Base-by-base conservation (phyloP, 2,113 vertebrate genomes). In the Carollia perspicillata region DNA sequence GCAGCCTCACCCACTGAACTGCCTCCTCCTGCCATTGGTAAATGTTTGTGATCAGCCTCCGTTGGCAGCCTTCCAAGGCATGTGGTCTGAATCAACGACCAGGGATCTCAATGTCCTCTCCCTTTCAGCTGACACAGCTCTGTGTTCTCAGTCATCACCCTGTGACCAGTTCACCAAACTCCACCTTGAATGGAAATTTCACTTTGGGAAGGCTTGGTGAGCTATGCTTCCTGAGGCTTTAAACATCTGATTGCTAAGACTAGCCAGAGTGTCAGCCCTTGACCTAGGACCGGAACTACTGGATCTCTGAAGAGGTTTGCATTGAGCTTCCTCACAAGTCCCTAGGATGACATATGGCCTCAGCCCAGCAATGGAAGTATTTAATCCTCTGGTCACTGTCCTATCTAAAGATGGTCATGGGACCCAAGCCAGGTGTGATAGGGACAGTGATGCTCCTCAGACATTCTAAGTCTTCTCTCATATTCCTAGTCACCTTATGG, bases 51-150 rank as follows among this genome's bases (percentile, higher is more conserved):
- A 72, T 68, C 84, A 51, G 37, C 37, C 40, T 95, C 35, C 3
- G 11, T 84, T 92, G 86, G 93, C 95, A 89, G 74, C 37, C 40
- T 90, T 94, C 90, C 74, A 71, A 84, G 75, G 23, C 69, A 68
- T 81, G 63, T 35, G 71, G 83, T 77, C 79, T 92, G 85, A 96
- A 47, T 84, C 60, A 58, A n/a, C 47, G 90, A 87, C 37, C 42
- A 81, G 66, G 35, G 66, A 93, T 95, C 66, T 77, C 75, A 68
- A 9, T 6, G 11, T 86, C 71, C 90, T 95, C 92, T 92, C 40
- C 90, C n/a, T 91, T 90, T 87, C 81, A 89, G 37, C 53, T 77
- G 75, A 96, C 79, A 90, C 53, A 90, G 18, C 49, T 94, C 40
- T 91, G 75, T 75, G 53, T 79, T 78, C 81, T 89, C 35, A 72